Conservation (phyloP, 2,113 vertebrate genomes). For the Leptocoma aspasia region DNA sequence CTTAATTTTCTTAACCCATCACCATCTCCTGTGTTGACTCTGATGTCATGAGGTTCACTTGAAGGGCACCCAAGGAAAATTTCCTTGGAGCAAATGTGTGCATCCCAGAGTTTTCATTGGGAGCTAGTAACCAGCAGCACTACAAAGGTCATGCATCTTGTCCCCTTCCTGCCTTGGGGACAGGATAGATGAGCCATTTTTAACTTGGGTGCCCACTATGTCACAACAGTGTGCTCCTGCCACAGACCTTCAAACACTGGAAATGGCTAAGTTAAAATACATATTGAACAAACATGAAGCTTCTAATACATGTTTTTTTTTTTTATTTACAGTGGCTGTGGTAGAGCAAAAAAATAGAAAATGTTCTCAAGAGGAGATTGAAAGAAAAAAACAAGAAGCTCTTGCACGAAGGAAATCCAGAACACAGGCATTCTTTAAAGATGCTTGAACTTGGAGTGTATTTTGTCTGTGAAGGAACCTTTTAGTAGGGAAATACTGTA, state of each 20-base stretch:
- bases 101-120: neutral
- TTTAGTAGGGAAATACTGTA: neutral
- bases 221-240: neutral
- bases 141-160: conserved; percentile 31
- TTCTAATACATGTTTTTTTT: neutral
- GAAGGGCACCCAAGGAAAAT: conserved; percentile 48
- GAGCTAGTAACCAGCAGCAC: neutral
- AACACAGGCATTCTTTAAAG: conserved; percentile 67
- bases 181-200: conserved; percentile 28
- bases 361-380: conserved; percentile 89
- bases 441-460: neutral
- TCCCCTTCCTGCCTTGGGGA: conserved; percentile 29
- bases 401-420: conserved; percentile 82
- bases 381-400: conserved; percentile 90
- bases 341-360: conserved; percentile 75
- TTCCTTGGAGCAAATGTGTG: conserved; percentile 43
- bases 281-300: neutral
- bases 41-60: conserved; percentile 40
- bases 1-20: conserved; percentile 8
- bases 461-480: neutral
- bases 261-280: neutral
- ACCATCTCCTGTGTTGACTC: neutral
- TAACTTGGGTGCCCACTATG: neutral
- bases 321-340: conserved; percentile 73
- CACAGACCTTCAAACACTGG: neutral